Conservation (phyloP, 1,140 invertebrate species). For the Drosophila miranda region DNA sequence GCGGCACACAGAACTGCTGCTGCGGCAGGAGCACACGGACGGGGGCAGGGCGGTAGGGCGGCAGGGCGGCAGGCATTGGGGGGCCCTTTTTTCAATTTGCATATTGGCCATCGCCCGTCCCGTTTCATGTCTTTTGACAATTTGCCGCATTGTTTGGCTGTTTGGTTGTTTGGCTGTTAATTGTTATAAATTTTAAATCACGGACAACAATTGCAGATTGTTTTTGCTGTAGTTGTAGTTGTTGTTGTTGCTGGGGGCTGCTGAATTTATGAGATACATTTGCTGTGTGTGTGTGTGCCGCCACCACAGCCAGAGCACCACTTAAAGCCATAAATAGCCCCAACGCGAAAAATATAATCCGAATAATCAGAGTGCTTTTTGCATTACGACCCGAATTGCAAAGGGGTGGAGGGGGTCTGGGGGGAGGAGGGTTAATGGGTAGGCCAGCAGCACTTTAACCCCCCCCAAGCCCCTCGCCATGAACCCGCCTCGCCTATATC, state of each 20-base stretch:
- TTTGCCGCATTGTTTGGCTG: conserved; percentile 67
- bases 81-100: conserved; percentile 33
- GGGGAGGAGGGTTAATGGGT: conserved; percentile 6
- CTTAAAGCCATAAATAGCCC: conserved; percentile 40
- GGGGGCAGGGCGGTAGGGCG: background rate
- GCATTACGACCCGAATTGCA: too few species aligned
- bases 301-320: background rate
- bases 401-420: too few species aligned
- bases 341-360: conserved; percentile 26
- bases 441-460: too few species aligned
- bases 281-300: conserved; percentile 1
- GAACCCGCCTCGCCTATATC: background rate
- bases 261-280: conserved; percentile 51
- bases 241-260: conserved; percentile 9
- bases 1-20: conserved; percentile 4
- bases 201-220: conserved; percentile 44
- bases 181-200: conserved; percentile 76
- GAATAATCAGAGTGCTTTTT: conserved; percentile 23
- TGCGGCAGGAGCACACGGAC: too few species aligned
- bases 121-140: conserved; percentile 68
- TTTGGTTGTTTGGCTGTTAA: conserved; percentile 35
- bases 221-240: conserved; percentile 23
- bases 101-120: conserved; percentile 54
- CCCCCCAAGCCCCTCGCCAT: background rate
- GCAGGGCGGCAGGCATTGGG: background rate